Base-by-base conservation (phyloP, 2,113 vertebrate genomes). In the Falco punctatus region DNA sequence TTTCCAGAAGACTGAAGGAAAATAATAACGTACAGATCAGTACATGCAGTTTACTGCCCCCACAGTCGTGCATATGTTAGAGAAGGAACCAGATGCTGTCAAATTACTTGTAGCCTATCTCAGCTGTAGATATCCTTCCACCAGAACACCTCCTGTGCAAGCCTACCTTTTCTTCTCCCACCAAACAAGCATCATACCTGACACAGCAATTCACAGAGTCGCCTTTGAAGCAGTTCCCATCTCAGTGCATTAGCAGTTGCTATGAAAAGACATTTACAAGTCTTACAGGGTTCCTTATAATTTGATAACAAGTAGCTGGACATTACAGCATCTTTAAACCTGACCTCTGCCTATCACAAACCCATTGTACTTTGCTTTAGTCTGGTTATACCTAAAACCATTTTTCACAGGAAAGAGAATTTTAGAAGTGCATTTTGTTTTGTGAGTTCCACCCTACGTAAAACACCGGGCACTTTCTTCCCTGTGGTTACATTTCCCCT, bases 121-220 rank as follows among this genome's bases (percentile, higher is more conserved):
- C 35, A 70, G 75, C 46, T 54, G 21, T 7, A 28, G 22, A 1
- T 54, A 11, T 6, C 65, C 83, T 67, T 79, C 77, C 91, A 84
- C 81, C 83, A 84, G 52, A 84, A 24, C 46, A 81, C 78, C 70
- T 61, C 70, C 40, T 38, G 83, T 87, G 61, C 73, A 71, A 87
- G n/a, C 40, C 62, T 26, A 83, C 32, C 49, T 64, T 33, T 28
- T 55, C 57, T 40, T 24, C 52, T 20, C 17, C 81, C 73, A 48
- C 58, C 69, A 52, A n/a, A 67, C 22, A 35, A 61, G 27, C 12
- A 4, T 51, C 93, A 11, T 98, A 98, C 97, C 98, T 98, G 97
- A 57, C 91, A 93, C 30, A 95, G 77, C 67, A 96, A 61, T 81
- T 90, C 95, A 57, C 85, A 96, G 44, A 92, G 71, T 16, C 8